phyloP scores from a whole-genome alignment of 2,113 vertebrate species.

The Peromyscus californicus region DNA sequence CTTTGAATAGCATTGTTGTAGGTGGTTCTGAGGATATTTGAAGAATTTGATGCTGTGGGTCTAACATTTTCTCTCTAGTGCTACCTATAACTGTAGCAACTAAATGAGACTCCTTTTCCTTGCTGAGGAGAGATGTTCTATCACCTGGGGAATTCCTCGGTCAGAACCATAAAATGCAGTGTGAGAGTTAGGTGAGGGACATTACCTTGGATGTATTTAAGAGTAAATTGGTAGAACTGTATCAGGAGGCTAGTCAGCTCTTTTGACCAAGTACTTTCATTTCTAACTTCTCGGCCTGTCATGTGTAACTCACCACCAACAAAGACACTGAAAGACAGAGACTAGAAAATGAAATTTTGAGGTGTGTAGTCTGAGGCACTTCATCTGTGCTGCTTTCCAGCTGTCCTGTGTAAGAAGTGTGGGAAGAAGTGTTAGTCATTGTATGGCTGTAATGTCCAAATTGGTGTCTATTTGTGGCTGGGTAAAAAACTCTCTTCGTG shows the following conservation, averaged over 20 bases:
- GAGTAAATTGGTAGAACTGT: neutral
- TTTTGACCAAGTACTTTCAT: neutral
- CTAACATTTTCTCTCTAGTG: neutral
- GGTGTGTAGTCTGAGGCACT: conserved; percentile 26
- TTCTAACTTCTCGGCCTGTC: conserved; percentile 21
- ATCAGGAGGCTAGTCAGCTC: neutral
- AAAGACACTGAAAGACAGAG: neutral
- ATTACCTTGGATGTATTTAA: neutral
- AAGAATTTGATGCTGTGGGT: neutral
- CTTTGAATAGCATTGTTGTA: neutral
- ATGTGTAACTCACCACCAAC: neutral
- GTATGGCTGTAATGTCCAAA: conserved; percentile 66
- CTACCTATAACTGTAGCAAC: neutral
- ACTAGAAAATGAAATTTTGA: conserved; percentile 10
- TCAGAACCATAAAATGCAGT: neutral
- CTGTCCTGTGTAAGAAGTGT: neutral
- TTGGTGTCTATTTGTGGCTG: conserved; percentile 54
- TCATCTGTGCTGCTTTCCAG: neutral
- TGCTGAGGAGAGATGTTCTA: neutral
- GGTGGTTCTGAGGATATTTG: neutral
- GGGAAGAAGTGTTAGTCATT: neutral
- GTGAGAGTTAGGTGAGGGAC: neutral
- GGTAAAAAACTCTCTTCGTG: conserved; percentile 32
- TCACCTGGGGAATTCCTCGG: neutral
- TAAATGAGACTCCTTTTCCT: neutral